Conservation (phyloP, 2,113 vertebrate genomes). For the Cheilinus undulatus region DNA sequence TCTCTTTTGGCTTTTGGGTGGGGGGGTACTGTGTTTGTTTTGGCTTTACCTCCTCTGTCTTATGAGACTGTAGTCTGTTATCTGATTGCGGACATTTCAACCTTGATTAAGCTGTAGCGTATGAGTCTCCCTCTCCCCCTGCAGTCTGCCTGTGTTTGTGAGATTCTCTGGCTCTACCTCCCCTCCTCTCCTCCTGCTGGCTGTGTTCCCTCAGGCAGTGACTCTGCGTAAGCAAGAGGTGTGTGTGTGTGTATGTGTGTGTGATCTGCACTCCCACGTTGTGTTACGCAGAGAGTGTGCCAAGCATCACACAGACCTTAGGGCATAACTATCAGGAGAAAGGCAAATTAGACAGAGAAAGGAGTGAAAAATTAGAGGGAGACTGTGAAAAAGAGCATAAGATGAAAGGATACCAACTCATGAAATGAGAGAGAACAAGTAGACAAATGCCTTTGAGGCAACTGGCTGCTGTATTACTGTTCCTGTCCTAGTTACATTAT, state of each 20-base stretch:
- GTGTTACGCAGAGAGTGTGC: conserved; percentile 16
- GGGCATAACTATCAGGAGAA: conserved; percentile 24
- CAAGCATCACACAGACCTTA: conserved; percentile 15
- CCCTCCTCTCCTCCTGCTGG: conserved; percentile 55
- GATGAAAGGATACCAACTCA: conserved; percentile 8
- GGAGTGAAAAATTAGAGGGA: conserved; percentile 1
- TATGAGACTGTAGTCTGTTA: conserved; percentile 14
- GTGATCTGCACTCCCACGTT: conserved; percentile 26
- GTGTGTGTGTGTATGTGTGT: conserved; percentile 13
- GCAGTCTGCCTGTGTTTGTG: conserved; percentile 44
- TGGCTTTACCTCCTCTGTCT: conserved; percentile 1
- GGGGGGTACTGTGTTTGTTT: conserved; percentile 2
- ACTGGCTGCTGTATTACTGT: not conserved
- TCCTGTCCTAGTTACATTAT: not conserved
- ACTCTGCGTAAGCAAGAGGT: conserved; percentile 68
- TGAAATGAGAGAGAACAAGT: not conserved
- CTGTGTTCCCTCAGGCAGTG: conserved; percentile 66
- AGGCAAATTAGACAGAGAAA: conserved; percentile 15
- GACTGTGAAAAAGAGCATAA: conserved; percentile 4
- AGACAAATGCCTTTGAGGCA: conserved; percentile 8
- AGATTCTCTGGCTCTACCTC: conserved; percentile 7
- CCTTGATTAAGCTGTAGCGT: conserved; percentile 38
- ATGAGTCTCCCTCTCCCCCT: conserved; percentile 28
- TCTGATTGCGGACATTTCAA: conserved; percentile 37
- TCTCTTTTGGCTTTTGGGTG: not conserved